Evolutionary conservation across 2,888 invertebrate species (phyloP).

Genomic region (Halictus quadricinctus): DNA sequence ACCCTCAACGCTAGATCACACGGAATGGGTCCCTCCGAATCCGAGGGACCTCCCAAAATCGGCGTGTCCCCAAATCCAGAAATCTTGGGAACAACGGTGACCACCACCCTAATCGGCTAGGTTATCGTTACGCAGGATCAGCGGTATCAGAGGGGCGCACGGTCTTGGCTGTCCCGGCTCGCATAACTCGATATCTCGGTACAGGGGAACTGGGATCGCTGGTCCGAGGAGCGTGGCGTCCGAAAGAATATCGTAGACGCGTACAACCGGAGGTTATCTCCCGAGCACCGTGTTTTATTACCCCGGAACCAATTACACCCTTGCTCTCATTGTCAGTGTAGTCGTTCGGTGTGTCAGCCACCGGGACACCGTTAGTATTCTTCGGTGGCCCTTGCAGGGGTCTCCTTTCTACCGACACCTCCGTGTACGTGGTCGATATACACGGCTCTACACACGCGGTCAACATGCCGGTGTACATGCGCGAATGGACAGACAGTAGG

Average conservation of each 20-base stretch:
- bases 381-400: conserved; percentile 57
- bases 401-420: conserved; percentile 63
- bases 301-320: conserved; percentile 61
- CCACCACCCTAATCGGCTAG: not conserved
- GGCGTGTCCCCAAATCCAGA: no score
- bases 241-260: conserved; percentile 43
- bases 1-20: not conserved
- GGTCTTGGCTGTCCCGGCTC: not conserved
- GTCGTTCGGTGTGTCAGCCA: conserved; percentile 48
- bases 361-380: conserved; percentile 52
- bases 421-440: conserved; percentile 58
- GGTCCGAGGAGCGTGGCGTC: not conserved
- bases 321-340: conserved; percentile 56
- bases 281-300: conserved; percentile 53
- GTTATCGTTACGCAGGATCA: not conserved
- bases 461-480: conserved; percentile 59
- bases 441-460: conserved; percentile 56
- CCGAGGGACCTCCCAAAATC: not conserved
- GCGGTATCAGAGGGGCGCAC: not conserved
- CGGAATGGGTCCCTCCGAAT: not conserved
- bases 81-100: no score
- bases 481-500: conserved; percentile 44
- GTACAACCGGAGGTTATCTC: conserved; percentile 35
- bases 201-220: not conserved
- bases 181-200: not conserved